Conservation (phyloP, 2,113 vertebrate genomes). For the Pomatorhinus ruficollis region DNA sequence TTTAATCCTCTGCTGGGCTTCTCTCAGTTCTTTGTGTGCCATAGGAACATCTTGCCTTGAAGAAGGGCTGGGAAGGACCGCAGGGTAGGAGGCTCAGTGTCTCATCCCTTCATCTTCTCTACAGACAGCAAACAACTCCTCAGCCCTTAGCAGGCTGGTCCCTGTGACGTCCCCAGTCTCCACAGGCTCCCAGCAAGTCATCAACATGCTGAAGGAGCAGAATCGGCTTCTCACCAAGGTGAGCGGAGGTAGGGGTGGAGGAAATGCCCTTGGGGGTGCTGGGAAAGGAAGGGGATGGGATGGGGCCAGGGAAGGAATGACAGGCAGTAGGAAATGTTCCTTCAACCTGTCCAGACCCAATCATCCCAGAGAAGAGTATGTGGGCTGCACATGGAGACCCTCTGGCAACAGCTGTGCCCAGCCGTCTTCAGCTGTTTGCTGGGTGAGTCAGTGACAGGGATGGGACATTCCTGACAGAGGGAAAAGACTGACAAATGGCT, state of each 20-base stretch:
- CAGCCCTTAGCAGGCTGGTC: not conserved
- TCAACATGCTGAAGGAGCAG: constrained; percentile 92
- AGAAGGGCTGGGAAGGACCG: not conserved
- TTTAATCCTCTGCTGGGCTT: not conserved
- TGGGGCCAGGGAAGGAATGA: accelerated
- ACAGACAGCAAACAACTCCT: constrained; percentile 66
- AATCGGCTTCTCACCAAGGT: constrained; percentile 95
- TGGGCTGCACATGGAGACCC: not conserved
- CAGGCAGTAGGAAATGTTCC: not conserved
- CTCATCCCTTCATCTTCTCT: not conserved
- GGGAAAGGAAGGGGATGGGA: not conserved
- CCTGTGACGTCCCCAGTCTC: not conserved
- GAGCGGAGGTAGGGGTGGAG: not conserved
- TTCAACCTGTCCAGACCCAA: not conserved
- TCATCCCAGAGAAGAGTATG: not conserved
- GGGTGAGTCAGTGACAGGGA: not conserved
- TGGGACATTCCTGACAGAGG: not conserved
- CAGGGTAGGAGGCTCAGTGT: not conserved
- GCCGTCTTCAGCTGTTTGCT: not conserved
- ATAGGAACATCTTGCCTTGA: not conserved
- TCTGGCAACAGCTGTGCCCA: not conserved
- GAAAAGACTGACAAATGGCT: not conserved
- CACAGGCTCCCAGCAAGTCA: constrained; percentile 80
- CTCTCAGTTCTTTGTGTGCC: not conserved
- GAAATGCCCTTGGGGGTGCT: not conserved